phyloP scores from a whole-genome alignment of 2,113 vertebrate species.

The Craseonycteris thonglongyai region DNA sequence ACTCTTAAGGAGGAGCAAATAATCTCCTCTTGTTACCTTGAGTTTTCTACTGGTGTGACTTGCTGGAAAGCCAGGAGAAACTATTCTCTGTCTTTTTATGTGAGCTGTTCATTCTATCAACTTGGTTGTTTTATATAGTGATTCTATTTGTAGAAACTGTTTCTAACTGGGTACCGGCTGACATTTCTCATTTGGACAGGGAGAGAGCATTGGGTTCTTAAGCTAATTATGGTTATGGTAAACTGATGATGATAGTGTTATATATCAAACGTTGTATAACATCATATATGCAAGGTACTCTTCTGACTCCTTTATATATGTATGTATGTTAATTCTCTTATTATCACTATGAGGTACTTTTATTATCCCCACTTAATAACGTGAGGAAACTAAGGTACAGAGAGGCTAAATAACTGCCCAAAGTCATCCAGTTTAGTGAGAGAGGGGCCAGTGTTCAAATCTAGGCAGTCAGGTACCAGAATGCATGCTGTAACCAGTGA shows the following conservation, averaged over 20 bases:
- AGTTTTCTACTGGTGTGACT: background rate
- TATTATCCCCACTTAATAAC: background rate
- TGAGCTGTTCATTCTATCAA: background rate
- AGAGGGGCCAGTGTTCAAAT: background rate
- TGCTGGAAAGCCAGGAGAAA: background rate
- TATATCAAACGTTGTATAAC: background rate
- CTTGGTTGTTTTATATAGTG: background rate
- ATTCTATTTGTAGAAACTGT: background rate
- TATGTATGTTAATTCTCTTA: background rate
- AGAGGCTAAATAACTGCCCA: background rate
- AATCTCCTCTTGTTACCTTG: background rate
- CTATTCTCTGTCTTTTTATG: background rate
- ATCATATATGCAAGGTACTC: background rate
- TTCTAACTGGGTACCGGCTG: background rate
- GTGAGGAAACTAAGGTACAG: background rate
- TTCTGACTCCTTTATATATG: background rate
- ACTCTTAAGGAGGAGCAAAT: background rate
- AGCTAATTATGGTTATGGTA: constrained; percentile 11
- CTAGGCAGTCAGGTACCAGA: background rate
- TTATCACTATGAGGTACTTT: background rate
- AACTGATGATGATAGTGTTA: background rate
- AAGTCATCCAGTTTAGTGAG: background rate
- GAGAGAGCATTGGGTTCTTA: background rate
- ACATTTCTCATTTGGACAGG: background rate
- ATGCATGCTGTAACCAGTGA: background rate